Base-by-base conservation (phyloP, 2,113 vertebrate genomes). In the Xenopus tropicalis region DNA sequence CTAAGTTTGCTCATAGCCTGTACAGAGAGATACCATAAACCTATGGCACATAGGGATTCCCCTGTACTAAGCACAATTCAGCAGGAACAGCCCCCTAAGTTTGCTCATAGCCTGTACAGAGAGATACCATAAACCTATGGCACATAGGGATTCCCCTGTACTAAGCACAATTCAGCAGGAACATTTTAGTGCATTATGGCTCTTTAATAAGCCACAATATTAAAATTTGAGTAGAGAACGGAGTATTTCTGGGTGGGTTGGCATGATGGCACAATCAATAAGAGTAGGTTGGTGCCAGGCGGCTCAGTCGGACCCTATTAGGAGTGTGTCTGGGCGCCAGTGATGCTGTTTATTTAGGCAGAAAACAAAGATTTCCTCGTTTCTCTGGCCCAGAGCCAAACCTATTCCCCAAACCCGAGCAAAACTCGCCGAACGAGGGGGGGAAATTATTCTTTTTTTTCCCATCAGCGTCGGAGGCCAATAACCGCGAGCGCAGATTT, bases 401-500 rank as follows among this genome's bases (percentile, higher is more conserved):
- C 29, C 25, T 19, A 52, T 65, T 64, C 16, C 22, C 25, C 22
- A 37, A 37, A 37, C 61, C 29, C 14, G 29, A 62, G 10, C 13
- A 14, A 62, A 14, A 11, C 21, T 21, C 22, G 2, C 4, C 3
- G 17, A 62, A 37, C 1, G 3, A 37, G 29, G 29, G 14, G 9
- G 29, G 8, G 29, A 62, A 62, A 62, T 24, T 8, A 37, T 5
- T 14, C 10, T 29, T 3, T 72, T 19, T 29, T 3, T 72, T 19
- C 46, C 9, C 43, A 72, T 37, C 43, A 52, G 24, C 46, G 21
- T 56, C 24, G 42, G 29, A 56, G n/a, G 14, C 17, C 54, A 56
- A 72, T 43, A 56, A 65, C 16, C 52, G n/a, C 48, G 23, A 29
- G 48, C 23, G 14, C 25, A 65, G 48, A 65, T 57, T 72, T 54